Evolutionary conservation across 2,888 invertebrate species (phyloP), one percentile per base, ranked within the genome.

Genomic region (Acanthosepion lycidas): DNA sequence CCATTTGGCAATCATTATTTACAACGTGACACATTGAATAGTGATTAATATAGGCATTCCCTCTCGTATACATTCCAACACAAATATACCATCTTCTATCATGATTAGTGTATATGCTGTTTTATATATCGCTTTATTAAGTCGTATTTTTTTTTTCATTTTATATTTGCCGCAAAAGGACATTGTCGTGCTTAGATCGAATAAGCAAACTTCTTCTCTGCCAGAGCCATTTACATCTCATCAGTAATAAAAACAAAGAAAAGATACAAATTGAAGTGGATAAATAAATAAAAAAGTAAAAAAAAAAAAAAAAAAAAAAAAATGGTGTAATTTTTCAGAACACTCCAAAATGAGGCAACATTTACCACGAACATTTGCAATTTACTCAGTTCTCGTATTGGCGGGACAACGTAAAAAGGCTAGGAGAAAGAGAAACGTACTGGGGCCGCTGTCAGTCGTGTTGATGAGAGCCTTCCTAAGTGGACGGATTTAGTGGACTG

Each of bases 311-410:
- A n/a, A 2, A 15, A 33, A 33, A n/a, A 5, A n/a, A n/a, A 28
- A 78, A 59, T 6, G 26, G 28, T 64, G n/a, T 78, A n/a, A 78
- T 78, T 78, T 78, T n/a, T n/a, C 78, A 78, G n/a, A 78, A n/a
- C n/a, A 33, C 78, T 78, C 78, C 12, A 78, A 78, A 78, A 78
- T 78, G 78, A n/a, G n/a, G 78, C 78, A n/a, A 78, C 78, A n/a
- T 78, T 78, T 78, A 78, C 78, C n/a, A 78, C n/a, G 78, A 33
- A 78, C n/a, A 78, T 78, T 78, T n/a, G 78, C n/a, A 78, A 78
- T n/a, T n/a, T 78, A 15, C 33, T 78, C 18, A 78, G 78, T n/a
- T 78, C 78, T 78, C 78, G 78, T 15, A n/a, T n/a, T 78, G 78
- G 78, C 33, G n/a, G 78, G n/a, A 33, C n/a, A 78, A 33, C 9